A percentile compares a stretch with the other conserved stretches of the same genome.
phyloP scores from a whole-genome alignment of 1,140 invertebrate genomes.

The Habropoda laboriosa region DNA sequence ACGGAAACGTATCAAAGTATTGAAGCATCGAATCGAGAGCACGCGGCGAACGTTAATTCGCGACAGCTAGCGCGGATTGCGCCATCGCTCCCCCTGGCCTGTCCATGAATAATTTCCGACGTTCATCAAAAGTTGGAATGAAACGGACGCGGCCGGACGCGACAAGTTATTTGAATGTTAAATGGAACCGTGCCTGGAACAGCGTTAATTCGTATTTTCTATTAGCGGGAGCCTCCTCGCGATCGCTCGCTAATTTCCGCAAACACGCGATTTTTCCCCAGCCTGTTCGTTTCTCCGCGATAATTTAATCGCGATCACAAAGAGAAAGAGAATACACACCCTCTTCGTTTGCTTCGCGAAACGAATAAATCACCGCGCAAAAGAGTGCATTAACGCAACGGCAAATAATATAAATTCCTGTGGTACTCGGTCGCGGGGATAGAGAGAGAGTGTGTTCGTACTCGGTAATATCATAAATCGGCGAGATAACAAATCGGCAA shows the following conservation, averaged over 20 bases:
- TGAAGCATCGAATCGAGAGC: background rate
- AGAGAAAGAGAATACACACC: background rate
- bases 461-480: constrained; percentile 49
- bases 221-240: constrained; percentile 13
- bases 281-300: background rate
- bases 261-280: background rate
- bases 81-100: background rate
- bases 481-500: constrained; percentile 60
- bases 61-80: constrained; percentile 16
- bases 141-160: constrained; percentile 10
- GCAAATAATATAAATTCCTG: constrained; percentile 48
- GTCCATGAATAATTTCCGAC: constrained; percentile 47
- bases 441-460: background rate
- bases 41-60: constrained; percentile 26
- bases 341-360: background rate
- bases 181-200: constrained; percentile 17
- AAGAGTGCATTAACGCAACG: constrained; percentile 24
- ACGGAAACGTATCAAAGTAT: background rate
- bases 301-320: background rate
- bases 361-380: constrained; percentile 27
- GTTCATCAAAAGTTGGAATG: constrained; percentile 53
- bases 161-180: constrained; percentile 31
- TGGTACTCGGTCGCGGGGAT: background rate
- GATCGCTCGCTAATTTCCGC: constrained; percentile 21
- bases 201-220: constrained; percentile 48